phyloP scores from a whole-genome alignment of 2,888 invertebrate species.

The Cecidostiba fungosa region DNA sequence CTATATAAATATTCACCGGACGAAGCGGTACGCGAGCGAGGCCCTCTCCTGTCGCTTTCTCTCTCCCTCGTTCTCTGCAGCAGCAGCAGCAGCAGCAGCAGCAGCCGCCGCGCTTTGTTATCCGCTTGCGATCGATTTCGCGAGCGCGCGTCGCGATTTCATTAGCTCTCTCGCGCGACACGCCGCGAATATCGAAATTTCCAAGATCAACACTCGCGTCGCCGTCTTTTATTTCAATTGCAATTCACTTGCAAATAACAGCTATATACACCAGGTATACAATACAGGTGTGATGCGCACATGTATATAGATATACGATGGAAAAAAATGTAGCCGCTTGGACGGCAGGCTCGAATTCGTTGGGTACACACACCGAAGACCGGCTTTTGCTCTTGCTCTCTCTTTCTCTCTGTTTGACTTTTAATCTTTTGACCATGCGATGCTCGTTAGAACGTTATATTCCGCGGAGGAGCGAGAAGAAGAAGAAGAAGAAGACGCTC shows the following conservation, averaged over 20 bases:
- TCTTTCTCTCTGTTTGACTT: conserved; percentile 51
- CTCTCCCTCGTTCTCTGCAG: conserved; percentile 21
- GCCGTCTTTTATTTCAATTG: conserved; percentile 22
- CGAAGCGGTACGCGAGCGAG: conserved; percentile 46
- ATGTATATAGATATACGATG: neutral
- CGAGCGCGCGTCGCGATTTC: conserved; percentile 55
- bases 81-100: neutral
- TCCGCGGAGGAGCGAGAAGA: conserved; percentile 18
- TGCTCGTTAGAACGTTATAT: conserved; percentile 48
- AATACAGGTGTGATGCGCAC: neutral
- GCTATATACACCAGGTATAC: neutral
- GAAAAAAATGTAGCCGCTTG: conserved; percentile 32
- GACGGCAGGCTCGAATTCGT: conserved; percentile 41
- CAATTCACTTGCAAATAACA: conserved; percentile 50
- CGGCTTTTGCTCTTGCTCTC: neutral
- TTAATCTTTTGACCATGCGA: conserved; percentile 32
- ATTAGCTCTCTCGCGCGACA: conserved; percentile 26
- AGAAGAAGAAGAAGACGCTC: conserved; percentile 4
- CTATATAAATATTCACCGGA: conserved; percentile 74
- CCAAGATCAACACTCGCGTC: conserved; percentile 35
- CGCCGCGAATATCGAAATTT: conserved; percentile 49
- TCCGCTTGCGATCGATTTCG: conserved; percentile 51
- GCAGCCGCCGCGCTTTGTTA: conserved; percentile 27
- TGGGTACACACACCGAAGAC: conserved; percentile 23
- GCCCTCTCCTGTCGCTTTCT: conserved; percentile 19